Conservation (phyloP, 2,888 invertebrate genomes). For the Phyto melanocephala region DNA sequence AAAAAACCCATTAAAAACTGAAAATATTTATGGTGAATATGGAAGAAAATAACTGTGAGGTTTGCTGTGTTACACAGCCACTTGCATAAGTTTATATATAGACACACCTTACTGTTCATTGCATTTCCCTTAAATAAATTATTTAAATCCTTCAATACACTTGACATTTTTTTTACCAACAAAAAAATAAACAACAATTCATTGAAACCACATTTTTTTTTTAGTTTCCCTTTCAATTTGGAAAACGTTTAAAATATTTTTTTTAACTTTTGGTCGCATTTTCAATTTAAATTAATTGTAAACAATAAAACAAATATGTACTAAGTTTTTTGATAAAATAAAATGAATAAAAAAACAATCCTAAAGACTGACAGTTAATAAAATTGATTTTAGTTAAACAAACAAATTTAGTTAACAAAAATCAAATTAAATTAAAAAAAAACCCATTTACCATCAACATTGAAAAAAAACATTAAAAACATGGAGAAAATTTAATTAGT, state of each 20-base stretch:
- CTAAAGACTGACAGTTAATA: conserved; percentile 63
- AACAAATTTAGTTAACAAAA: neutral
- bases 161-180: too few relatives aligned
- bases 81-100: too few relatives aligned
- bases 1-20: too few relatives aligned
- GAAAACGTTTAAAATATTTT: neutral
- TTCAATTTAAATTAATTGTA: neutral
- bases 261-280: too few relatives aligned
- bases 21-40: too few relatives aligned
- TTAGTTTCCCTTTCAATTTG: neutral
- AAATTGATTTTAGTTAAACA: conserved; percentile 31
- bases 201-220: conserved; percentile 1
- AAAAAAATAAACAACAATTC: too few relatives aligned
- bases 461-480: neutral
- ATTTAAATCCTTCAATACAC: too few relatives aligned
- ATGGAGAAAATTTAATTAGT: neutral
- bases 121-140: too few relatives aligned
- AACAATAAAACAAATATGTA: conserved; percentile 30
- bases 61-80: too few relatives aligned
- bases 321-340: neutral
- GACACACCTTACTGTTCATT: too few relatives aligned
- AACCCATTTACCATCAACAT: neutral
- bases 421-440: neutral
- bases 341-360: conserved; percentile 35
- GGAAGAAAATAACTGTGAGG: too few relatives aligned